Base-by-base conservation (phyloP, 2,113 vertebrate genomes). In the Gila orcuttii region DNA sequence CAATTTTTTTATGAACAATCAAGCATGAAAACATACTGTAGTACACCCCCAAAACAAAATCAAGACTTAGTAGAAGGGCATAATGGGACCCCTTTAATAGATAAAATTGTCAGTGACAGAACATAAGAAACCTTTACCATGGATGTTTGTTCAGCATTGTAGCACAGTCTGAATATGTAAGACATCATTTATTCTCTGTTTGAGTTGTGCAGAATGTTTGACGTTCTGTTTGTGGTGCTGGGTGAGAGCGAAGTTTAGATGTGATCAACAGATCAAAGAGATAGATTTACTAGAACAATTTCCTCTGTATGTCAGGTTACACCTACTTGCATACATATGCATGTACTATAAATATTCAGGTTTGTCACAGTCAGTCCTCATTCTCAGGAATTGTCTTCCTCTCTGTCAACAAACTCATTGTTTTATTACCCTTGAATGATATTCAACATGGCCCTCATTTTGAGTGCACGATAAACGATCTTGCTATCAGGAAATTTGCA, bases 351-450 rank as follows among this genome's bases (percentile, higher is more conserved):
- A 13, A 50, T 13, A 47, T 50, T 50, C 47, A 50, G 47, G 12
- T 50, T 13, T 13, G 47, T 12, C 11, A 12, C 11, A 13, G 50
- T 15, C 50, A 4, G 50, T 15, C 36, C 36, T 76, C 6, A 28
- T 45, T 76, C 13, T 57, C 55, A 57, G 55, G 7, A 59, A 21
- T 12, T 64, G 11, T 9, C 17, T 50, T 25, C 2, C 1, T 42
- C 13, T 59, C 7, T 80, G 76, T 80, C 57, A 73, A 75, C 57
- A 69, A 80, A 10, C 50, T 77, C 47, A 47, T 77, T 73, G 75
- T 85, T 73, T 81, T 57, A 55, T 81, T 82, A 50, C 12, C 39
- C 76, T 42, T 57, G 59, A 86, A 23, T 81, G 25, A 89, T 86
- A 86, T 10, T 39, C 55, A 78, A 21, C 52, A 10, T 21, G 23